Evolutionary conservation across 2,113 vertebrate genomes (phyloP).

Genomic region (Grammatotria lemairii): DNA sequence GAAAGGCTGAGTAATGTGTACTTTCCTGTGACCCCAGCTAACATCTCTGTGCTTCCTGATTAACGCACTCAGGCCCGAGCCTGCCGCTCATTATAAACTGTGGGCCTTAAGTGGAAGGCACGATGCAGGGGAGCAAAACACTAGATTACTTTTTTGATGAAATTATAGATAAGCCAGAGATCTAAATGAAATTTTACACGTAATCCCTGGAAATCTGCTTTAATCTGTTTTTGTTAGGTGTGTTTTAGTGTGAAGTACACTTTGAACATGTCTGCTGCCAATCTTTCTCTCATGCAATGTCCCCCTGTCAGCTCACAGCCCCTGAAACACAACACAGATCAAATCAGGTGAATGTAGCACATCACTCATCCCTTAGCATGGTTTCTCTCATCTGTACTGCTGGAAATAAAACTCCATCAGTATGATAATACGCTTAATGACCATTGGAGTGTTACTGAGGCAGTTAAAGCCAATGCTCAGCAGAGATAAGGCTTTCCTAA

Average conservation of each 20-base stretch:
- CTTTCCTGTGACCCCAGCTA: background rate
- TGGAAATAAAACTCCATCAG: background rate
- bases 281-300: background rate
- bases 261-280: constrained; percentile 12
- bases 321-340: constrained; percentile 1
- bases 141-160: constrained; percentile 55
- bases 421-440: no score
- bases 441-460: background rate
- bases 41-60: background rate
- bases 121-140: background rate
- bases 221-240: constrained; percentile 59
- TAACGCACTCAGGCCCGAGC: background rate
- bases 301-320: background rate
- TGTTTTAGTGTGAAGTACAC: constrained; percentile 42
- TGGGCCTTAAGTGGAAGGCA: background rate
- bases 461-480: background rate
- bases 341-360: background rate
- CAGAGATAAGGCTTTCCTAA: background rate
- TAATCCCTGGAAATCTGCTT: constrained; percentile 63
- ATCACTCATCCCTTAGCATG: background rate
- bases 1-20: background rate
- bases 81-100: background rate
- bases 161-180: constrained; percentile 44
- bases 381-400: background rate
- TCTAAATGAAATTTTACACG: constrained; percentile 36